Evolutionary conservation across 2,888 invertebrate genomes (phyloP).

Genomic region (Pterobdella sp.): DNA sequence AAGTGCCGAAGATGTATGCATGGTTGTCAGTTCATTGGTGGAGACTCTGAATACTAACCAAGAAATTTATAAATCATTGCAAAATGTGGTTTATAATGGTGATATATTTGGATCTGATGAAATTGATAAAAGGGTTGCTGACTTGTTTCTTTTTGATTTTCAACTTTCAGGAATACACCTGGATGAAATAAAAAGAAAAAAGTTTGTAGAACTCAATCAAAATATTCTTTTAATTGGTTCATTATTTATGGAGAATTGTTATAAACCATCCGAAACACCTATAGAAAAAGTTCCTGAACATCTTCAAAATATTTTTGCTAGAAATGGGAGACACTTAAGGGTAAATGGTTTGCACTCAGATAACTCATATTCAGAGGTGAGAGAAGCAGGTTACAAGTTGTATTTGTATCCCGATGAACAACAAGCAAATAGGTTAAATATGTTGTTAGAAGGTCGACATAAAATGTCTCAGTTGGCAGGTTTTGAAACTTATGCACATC

Average conservation of each 20-base stretch:
- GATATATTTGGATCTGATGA: constrained; percentile 60
- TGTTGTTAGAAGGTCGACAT: constrained; percentile 67
- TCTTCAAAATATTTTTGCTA: constrained; percentile 60
- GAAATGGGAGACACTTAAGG: constrained; percentile 62
- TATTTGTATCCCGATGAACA: constrained; percentile 69
- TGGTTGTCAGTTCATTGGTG: constrained; percentile 78
- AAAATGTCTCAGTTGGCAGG: constrained; percentile 78
- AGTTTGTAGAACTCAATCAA: constrained; percentile 78
- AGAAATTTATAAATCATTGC: constrained; percentile 70
- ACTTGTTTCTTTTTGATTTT: constrained; percentile 88
- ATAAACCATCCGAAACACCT: constrained; percentile 60
- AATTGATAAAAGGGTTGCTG: constrained; percentile 76
- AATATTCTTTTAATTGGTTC: constrained; percentile 60
- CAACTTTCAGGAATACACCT: constrained; percentile 95
- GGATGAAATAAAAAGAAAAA: constrained; percentile 58
- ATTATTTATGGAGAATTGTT: constrained; percentile 47
- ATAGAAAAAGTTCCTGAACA: constrained; percentile 63
- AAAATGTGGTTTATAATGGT: constrained; percentile 63
- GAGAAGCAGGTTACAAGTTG: constrained; percentile 80
- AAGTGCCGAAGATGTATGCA: constrained; percentile 83
- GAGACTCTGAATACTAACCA: constrained; percentile 89
- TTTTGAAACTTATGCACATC: constrained; percentile 77
- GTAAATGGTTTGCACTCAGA: constrained; percentile 77
- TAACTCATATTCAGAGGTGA: constrained; percentile 63
- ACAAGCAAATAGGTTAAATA: constrained; percentile 68